These are phyloP conservation scores for Pachypeltis micranthus DNA, from an alignment of 1,140 invertebrate species.

Conservation along the genomic window DNA sequence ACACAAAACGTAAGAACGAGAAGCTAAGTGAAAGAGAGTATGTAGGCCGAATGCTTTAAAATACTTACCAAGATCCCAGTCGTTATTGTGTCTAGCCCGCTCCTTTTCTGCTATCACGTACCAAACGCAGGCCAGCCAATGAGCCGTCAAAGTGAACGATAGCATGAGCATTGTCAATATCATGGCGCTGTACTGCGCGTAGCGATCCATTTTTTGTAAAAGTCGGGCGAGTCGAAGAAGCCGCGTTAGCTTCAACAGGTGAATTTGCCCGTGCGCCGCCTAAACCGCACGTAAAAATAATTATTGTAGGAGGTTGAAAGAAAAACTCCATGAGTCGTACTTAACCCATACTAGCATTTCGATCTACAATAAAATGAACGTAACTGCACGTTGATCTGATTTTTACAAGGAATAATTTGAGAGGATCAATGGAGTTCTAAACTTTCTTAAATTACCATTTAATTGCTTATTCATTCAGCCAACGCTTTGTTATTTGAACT, in stretches of 20 bases:
- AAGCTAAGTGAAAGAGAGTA: no score
- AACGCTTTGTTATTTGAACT: no score
- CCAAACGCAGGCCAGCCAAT: slow-evolving; percentile 99
- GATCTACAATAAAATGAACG: no score
- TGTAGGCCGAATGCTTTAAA: background rate
- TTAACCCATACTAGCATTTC: no score
- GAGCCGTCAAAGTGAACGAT: slow-evolving; percentile 88
- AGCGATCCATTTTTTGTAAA: slow-evolving; percentile 94
- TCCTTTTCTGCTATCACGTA: slow-evolving; percentile 92
- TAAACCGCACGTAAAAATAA: no score
- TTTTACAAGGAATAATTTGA: no score
- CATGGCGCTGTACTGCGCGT: slow-evolving; percentile 93
- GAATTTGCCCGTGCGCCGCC: slow-evolving; percentile 59
- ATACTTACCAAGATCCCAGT: slow-evolving; percentile 65
- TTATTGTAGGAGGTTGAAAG: no score
- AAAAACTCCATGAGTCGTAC: no score
- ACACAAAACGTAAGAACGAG: no score
- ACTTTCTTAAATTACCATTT: background rate
- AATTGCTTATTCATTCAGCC: no score
- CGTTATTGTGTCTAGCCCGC: slow-evolving; percentile 49
- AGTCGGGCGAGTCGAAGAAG: slow-evolving; percentile 80
- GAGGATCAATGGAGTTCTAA: no score
- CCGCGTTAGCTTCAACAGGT: slow-evolving; percentile 89
- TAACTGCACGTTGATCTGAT: no score
- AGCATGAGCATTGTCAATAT: slow-evolving; percentile 92